Base-by-base conservation (phyloP, 2,888 invertebrate genomes). In the Trichogramma evanescens region DNA sequence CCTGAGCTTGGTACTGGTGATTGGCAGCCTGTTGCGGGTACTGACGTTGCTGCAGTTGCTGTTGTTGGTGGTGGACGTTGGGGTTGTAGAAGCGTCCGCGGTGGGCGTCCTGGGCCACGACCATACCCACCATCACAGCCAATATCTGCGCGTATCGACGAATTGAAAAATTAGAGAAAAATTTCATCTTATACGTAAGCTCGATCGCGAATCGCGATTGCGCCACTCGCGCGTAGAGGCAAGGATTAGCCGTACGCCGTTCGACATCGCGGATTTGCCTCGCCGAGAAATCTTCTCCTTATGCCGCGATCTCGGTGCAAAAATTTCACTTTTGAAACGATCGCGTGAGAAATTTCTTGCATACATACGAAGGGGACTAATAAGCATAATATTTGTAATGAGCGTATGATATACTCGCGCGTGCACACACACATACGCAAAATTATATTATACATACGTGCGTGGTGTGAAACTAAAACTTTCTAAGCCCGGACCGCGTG, bases 111-210 rank as follows among this genome's bases (percentile, higher is more conserved):
- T 76, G 76, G 50, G 76, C 77, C 41, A 71, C 67, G 40, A 73
- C 72, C 63, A 73, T 62, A 52, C 76, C 74, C 66, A 76, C 59
- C 59, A 76, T 66, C 63, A 71, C 67, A 63, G 71, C 68, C 65
- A 77, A 45, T 46, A 72, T 67, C 76, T 76, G 62, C 5, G 38
- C 3, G 43, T 49, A 26, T 38, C 45, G 39, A 8, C n/a, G 39
- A 5, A 39, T 26, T 26, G 26, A 3, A 26, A 26, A 26, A 26
- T 26, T 26, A 48, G 26, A 10, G 3, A 48, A 48, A 46, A 8
- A 10, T n/a, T 9, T 46, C n/a, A n/a, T 10, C 26, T 10, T 13
- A 13, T 10, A 5, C 5, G 46, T 8, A 5, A 46, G 4, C 8
- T 9, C 6, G 48, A 13, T 9, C 6, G n/a, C 26, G 26, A 26